These are phyloP conservation scores for Hippasteria phrygiana DNA, from an alignment of 53 echinoderm and acorn worm genomes.

Conservation along the genomic window DNA sequence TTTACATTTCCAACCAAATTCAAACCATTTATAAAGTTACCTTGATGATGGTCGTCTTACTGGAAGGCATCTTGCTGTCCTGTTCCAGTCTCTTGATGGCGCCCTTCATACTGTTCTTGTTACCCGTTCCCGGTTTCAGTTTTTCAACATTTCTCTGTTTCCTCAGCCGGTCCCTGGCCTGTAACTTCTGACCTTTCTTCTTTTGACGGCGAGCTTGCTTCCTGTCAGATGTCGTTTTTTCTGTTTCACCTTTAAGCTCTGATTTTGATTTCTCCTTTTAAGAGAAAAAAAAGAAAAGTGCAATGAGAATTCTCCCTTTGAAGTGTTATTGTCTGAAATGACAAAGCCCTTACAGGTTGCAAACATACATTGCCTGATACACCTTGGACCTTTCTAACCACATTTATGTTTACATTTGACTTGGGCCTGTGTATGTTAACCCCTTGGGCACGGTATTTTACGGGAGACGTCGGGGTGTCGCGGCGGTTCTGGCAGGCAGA, in stretches of 20 bases:
- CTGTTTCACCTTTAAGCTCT: constrained; percentile 87
- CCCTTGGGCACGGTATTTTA: too few species aligned
- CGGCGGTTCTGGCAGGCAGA: too few species aligned
- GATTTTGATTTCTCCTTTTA: constrained; percentile 77
- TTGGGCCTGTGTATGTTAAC: too few species aligned
- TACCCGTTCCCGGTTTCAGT: constrained; percentile 66
- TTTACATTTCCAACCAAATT: not conserved
- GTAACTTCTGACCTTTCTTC: constrained; percentile 79
- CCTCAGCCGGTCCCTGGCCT: constrained; percentile 69
- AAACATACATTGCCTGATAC: too few species aligned
- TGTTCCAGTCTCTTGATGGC: constrained; percentile 84
- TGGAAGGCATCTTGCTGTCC: constrained; percentile 80
- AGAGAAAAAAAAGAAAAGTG: not conserved
- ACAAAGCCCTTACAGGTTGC: too few species aligned
- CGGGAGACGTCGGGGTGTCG: too few species aligned
- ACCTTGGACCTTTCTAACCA: too few species aligned
- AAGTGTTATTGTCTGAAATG: too few species aligned
- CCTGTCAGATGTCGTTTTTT: constrained; percentile 81
- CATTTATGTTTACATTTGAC: too few species aligned
- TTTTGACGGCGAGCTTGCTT: constrained; percentile 81
- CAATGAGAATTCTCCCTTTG: too few species aligned
- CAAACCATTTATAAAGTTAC: constrained; percentile 25
- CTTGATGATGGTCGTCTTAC: constrained; percentile 86
- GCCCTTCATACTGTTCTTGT: constrained; percentile 78
- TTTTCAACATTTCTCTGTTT: constrained; percentile 74